Evolutionary conservation across 2,888 invertebrate genomes (phyloP).

Genomic region (Machimus atricapillus): DNA sequence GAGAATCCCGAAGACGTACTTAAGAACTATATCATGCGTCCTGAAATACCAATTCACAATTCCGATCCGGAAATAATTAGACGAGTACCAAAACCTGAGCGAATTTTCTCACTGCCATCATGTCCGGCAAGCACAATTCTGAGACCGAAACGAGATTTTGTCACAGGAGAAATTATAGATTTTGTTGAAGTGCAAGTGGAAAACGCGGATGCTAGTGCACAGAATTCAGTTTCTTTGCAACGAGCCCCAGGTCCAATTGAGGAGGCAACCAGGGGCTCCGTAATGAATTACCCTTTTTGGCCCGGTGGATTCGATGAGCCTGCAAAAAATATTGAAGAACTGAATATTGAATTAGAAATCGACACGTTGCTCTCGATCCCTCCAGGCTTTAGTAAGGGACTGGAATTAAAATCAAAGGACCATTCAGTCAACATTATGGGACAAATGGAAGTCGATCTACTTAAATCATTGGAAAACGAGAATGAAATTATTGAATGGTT

Average conservation of each 20-base stretch:
- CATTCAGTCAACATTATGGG: conserved; percentile 51
- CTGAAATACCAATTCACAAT: conserved; percentile 58
- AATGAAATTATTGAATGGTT: conserved; percentile 59
- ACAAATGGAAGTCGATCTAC: conserved; percentile 55
- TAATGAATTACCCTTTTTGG: conserved; percentile 84
- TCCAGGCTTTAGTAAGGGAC: conserved; percentile 72
- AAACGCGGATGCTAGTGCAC: conserved; percentile 70
- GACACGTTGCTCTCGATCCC: conserved; percentile 64
- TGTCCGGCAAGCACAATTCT: conserved; percentile 56
- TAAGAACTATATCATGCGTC: conserved; percentile 56
- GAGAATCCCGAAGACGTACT: conserved; percentile 47
- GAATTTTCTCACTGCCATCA: conserved; percentile 45
- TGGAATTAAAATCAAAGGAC: conserved; percentile 63
- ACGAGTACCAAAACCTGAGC: conserved; percentile 49
- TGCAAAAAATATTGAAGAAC: conserved; percentile 61
- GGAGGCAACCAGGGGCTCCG: conserved; percentile 76
- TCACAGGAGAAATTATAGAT: conserved; percentile 77
- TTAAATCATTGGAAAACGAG: conserved; percentile 56
- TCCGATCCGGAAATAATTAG: conserved; percentile 57
- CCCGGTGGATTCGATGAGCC: conserved; percentile 81
- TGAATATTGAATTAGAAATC: conserved; percentile 53
- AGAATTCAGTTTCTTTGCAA: conserved; percentile 80
- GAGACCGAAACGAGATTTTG: conserved; percentile 68
- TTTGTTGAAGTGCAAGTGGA: conserved; percentile 69
- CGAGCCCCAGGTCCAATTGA: conserved; percentile 77